Evolutionary conservation across 2,888 invertebrate species (phyloP).

Genomic region (Xestia sexstrigata): DNA sequence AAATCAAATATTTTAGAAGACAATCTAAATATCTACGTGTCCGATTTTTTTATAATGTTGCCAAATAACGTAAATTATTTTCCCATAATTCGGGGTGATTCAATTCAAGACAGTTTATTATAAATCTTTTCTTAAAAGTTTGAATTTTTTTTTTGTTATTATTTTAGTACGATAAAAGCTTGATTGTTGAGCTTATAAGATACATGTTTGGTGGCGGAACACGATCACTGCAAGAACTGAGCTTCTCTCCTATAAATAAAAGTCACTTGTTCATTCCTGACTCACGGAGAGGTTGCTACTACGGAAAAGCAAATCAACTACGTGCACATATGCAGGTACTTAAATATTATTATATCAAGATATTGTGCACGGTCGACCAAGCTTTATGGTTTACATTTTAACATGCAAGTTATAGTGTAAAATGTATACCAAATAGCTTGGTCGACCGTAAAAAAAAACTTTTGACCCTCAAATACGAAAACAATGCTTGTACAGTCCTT

Average conservation of each 20-base stretch:
- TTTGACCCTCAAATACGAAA: no score
- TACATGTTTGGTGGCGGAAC: conserved; percentile 76
- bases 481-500: no score
- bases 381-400: no score
- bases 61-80: conserved; percentile 1
- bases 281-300: conserved; percentile 73
- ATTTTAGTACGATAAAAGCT: conserved; percentile 80
- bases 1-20: no score
- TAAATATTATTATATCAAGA: conserved; percentile 10
- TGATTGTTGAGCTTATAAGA: conserved; percentile 79
- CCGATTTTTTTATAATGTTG: conserved; percentile 36
- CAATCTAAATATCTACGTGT: no score
- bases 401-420: no score
- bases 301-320: conserved; percentile 74
- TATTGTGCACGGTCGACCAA: neutral
- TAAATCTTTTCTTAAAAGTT: neutral
- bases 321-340: conserved; percentile 81
- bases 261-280: conserved; percentile 83
- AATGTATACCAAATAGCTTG: no score
- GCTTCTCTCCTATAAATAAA: conserved; percentile 84
- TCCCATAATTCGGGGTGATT: conserved; percentile 34
- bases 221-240: conserved; percentile 86
- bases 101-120: neutral
- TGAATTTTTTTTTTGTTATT: neutral
- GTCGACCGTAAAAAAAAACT: no score